Percentiles rank a stretch among this genome's conserved stretches.
Conservation (phyloP, 1,140 invertebrate species). For the Brachionus paranguensis region DNA sequence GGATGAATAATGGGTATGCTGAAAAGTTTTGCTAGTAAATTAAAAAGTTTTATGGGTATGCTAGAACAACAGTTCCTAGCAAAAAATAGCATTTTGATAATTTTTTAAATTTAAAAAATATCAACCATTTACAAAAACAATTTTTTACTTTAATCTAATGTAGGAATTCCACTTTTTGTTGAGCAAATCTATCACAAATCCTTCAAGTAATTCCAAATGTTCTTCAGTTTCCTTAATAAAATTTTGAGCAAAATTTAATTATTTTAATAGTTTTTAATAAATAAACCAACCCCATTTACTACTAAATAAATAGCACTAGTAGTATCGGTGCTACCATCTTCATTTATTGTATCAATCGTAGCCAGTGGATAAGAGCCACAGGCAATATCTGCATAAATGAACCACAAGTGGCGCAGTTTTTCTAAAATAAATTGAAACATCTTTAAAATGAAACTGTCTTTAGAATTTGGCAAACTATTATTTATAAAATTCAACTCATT, state of each 20-base stretch:
- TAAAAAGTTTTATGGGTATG: not conserved
- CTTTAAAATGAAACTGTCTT: slow-evolving; percentile 41
- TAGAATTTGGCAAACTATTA: not conserved
- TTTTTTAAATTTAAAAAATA: not conserved
- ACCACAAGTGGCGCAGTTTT: slow-evolving; percentile 86
- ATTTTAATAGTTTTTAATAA: not conserved
- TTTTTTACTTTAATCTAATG: slow-evolving; percentile 15
- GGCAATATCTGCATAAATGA: slow-evolving; percentile 78
- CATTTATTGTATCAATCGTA: slow-evolving; percentile 83
- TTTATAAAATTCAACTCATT: not conserved
- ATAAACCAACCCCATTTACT: slow-evolving; percentile 75
- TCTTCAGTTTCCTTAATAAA: slow-evolving; percentile 73
- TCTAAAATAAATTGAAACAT: slow-evolving; percentile 93
- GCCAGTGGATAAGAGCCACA: slow-evolving; percentile 90
- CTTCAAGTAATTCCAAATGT: slow-evolving; percentile 91
- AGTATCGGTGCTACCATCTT: slow-evolving; percentile 82
- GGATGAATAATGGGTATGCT: not conserved
- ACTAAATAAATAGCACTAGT: slow-evolving; percentile 89
- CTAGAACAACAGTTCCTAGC: too few relatives aligned
- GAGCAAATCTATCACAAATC: slow-evolving; percentile 82
- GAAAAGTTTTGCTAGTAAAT: not conserved
- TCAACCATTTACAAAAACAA: too few relatives aligned
- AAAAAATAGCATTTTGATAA: not conserved
- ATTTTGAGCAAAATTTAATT: too few relatives aligned
- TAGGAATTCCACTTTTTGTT: slow-evolving; percentile 85